phyloP scores from a whole-genome alignment of 2,888 invertebrate genomes.

The Meghimatium bilineatum region DNA sequence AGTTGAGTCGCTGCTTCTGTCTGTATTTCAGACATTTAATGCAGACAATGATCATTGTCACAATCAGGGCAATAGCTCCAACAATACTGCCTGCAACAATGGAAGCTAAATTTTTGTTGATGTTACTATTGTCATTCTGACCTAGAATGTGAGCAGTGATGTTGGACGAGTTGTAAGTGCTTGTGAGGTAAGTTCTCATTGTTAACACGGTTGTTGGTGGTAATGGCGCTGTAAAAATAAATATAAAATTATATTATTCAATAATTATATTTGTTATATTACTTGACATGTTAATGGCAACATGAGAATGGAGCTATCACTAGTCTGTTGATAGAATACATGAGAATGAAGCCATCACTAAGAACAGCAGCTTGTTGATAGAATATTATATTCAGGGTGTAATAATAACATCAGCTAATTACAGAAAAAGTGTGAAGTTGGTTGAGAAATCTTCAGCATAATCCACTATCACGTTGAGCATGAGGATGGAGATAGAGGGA shows the following conservation, averaged over 20 bases:
- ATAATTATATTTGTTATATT: no score
- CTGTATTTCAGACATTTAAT: conserved; percentile 40
- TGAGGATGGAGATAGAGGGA: no score
- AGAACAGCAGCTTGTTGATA: no score
- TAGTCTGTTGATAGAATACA: no score
- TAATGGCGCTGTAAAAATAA: not conserved
- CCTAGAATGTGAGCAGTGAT: not conserved
- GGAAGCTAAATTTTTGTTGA: conserved; percentile 47
- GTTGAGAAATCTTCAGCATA: no score
- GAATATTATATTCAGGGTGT: no score
- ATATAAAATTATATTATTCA: not conserved
- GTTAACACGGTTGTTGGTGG: not conserved
- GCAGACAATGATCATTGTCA: conserved; percentile 41
- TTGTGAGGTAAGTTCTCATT: not conserved
- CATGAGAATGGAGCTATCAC: no score
- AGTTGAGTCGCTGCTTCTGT: conserved; percentile 43
- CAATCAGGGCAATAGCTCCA: conserved; percentile 44
- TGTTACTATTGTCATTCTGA: conserved; percentile 12
- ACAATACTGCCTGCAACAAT: conserved; percentile 51
- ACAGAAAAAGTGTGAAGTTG: no score
- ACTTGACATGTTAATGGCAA: no score
- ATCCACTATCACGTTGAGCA: no score
- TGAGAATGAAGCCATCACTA: no score
- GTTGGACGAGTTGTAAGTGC: conserved; percentile 4
- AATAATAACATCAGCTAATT: no score